A percentile compares a stretch with the other conserved stretches of the same genome.
phyloP scores from a whole-genome alignment of 1,140 invertebrate genomes.

The Ectropis grisescens region DNA sequence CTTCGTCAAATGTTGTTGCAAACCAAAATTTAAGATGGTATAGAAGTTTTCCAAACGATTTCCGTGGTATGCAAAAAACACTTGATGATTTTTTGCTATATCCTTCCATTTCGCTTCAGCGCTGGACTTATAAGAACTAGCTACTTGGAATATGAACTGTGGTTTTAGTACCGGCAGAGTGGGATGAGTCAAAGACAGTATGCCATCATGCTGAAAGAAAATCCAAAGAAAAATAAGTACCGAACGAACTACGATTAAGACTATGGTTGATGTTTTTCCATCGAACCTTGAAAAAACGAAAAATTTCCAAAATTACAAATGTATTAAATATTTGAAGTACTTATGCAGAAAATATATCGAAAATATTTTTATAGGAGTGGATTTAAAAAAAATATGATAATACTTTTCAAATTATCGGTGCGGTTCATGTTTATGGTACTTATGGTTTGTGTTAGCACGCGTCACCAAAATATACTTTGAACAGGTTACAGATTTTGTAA shows the following conservation, averaged over 20 bases:
- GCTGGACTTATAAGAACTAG: slow-evolving; percentile 64
- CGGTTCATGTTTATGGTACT: no score
- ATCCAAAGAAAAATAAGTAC: slow-evolving; percentile 8
- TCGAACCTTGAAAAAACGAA: no score
- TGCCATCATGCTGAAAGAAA: slow-evolving; percentile 67
- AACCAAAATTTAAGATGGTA: slow-evolving; percentile 83
- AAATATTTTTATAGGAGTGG: slow-evolving; percentile 5
- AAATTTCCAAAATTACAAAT: no score
- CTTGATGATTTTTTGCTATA: slow-evolving; percentile 66
- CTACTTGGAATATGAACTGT: slow-evolving; percentile 77
- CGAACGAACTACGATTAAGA: background rate
- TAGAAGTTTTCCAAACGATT: slow-evolving; percentile 86
- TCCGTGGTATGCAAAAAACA: slow-evolving; percentile 83
- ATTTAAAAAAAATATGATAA: background rate
- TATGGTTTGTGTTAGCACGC: no score
- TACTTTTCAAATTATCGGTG: no score
- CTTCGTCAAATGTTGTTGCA: slow-evolving; percentile 83
- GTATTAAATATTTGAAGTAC: no score
- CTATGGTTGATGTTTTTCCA: no score
- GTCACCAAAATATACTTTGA: no score
- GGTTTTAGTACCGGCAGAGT: slow-evolving; percentile 64
- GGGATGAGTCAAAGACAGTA: slow-evolving; percentile 67
- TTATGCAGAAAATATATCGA: no score
- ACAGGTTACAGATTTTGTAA: no score
- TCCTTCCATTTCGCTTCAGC: slow-evolving; percentile 73